Evolutionary conservation across 2,113 vertebrate genomes (phyloP).

Genomic region (Excalfactoria chinensis): DNA sequence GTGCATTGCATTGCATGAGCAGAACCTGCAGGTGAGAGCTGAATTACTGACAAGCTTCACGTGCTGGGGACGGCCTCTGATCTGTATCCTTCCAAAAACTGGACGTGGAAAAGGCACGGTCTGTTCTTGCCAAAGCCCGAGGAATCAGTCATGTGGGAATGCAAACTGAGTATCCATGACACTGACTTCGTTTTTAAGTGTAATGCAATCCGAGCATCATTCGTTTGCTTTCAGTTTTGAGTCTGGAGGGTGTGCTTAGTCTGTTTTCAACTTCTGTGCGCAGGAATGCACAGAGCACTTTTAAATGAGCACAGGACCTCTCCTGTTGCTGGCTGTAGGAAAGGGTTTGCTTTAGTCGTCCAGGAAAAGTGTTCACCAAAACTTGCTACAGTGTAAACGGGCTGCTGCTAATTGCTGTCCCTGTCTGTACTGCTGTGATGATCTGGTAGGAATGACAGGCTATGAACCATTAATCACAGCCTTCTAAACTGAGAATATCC

Average conservation of each 20-base stretch:
- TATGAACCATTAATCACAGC: neutral
- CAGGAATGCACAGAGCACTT: neutral
- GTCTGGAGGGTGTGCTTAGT: neutral
- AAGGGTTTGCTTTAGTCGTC: neutral
- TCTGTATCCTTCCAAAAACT: neutral
- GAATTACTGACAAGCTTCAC: neutral
- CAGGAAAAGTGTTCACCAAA: neutral
- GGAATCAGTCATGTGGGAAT: neutral
- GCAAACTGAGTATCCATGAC: rapidly evolving
- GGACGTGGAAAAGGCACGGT: neutral
- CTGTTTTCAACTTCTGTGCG: neutral
- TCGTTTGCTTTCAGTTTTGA: neutral
- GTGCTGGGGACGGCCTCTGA: neutral
- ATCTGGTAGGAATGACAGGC: rapidly evolving
- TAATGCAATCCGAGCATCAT: rapidly evolving
- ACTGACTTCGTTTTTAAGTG: neutral
- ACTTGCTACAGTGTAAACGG: neutral
- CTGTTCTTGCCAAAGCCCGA: rapidly evolving
- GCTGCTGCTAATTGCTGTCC: neutral
- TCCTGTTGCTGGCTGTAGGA: neutral
- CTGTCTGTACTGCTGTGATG: neutral
- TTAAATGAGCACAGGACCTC: neutral
- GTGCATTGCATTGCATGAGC: rapidly evolving
- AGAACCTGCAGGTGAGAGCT: neutral
- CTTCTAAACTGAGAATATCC: neutral